phyloP scores from a whole-genome alignment of 2,888 invertebrate genomes.

The Camptogramma bilineatum region DNA sequence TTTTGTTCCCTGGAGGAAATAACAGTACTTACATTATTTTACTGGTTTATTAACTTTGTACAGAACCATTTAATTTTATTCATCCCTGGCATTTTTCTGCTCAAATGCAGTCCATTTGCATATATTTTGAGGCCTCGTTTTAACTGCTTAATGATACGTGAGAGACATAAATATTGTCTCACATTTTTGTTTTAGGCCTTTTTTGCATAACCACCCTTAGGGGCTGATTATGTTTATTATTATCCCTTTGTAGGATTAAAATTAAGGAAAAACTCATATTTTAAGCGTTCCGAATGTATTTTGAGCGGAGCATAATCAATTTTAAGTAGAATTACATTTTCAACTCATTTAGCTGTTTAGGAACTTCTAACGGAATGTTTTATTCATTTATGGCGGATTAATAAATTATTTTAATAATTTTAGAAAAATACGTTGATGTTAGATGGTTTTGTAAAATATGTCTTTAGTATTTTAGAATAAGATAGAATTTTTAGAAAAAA shows the following conservation, averaged over 20 bases:
- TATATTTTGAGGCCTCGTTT: constrained; percentile 72
- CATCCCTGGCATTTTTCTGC: constrained; percentile 35
- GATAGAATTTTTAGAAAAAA: no score
- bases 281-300: constrained; percentile 49
- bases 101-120: constrained; percentile 66
- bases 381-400: constrained; percentile 25
- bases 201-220: constrained; percentile 65
- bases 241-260: constrained; percentile 48
- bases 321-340: constrained; percentile 35
- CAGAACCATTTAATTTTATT: constrained; percentile 28
- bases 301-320: constrained; percentile 41
- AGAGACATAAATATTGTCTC: constrained; percentile 74
- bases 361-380: constrained; percentile 28
- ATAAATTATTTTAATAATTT: constrained; percentile 6
- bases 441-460: no score
- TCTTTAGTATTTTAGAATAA: not conserved
- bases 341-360: constrained; percentile 24
- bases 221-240: constrained; percentile 57
- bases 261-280: constrained; percentile 52
- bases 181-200: constrained; percentile 58
- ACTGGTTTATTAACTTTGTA: constrained; percentile 3
- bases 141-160: constrained; percentile 74
- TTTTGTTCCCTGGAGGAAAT: no score
- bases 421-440: no score
- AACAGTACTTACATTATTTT: not conserved